phyloP scores from a whole-genome alignment of 2,113 vertebrate genomes.

The Melanocharis versteri region DNA sequence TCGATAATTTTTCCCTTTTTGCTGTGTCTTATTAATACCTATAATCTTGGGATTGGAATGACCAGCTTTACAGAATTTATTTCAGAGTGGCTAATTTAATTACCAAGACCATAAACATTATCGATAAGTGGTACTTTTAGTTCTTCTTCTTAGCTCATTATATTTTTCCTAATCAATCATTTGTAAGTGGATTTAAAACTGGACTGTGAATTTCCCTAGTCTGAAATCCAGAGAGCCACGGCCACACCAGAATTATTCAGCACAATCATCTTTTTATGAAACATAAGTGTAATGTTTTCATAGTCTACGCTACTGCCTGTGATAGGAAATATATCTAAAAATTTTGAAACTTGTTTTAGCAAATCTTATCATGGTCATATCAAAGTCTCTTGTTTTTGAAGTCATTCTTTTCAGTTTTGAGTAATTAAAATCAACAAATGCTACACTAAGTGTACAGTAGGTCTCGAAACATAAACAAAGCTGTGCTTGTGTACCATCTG shows the following conservation, averaged over 20 bases:
- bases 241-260: constrained; percentile 59
- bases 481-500: constrained; percentile 69
- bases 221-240: neutral
- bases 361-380: constrained; percentile 67
- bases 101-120: constrained; percentile 27
- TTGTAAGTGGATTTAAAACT: constrained; percentile 21
- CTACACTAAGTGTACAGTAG: constrained; percentile 69
- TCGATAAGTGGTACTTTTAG: constrained; percentile 26
- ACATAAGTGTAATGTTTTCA: constrained; percentile 61
- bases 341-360: constrained; percentile 67
- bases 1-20: neutral
- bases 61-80: constrained; percentile 27
- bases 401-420: constrained; percentile 70
- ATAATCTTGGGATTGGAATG: neutral
- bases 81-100: constrained; percentile 31
- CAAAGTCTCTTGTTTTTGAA: constrained; percentile 69
- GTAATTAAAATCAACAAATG: constrained; percentile 73
- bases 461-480: constrained; percentile 71
- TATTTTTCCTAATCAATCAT: constrained; percentile 32
- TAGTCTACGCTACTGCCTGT: constrained; percentile 46
- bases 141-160: constrained; percentile 24
- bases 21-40: neutral
- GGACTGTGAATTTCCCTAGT: neutral
- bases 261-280: constrained; percentile 48
- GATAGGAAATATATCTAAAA: constrained; percentile 64